Conservation (phyloP, 2,113 vertebrate genomes). For the Halcyon malimbica region DNA sequence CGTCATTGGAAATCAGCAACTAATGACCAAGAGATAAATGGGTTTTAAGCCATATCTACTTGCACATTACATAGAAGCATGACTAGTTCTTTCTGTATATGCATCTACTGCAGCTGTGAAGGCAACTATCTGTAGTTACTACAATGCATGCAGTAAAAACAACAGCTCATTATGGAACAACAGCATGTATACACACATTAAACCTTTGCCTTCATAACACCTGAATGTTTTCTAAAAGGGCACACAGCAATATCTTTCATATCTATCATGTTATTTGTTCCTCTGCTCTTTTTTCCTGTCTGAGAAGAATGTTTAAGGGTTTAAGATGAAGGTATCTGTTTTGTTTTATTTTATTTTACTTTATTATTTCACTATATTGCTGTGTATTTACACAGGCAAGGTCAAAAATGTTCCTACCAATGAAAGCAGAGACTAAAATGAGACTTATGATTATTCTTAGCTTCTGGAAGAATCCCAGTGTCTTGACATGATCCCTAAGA, state of each 20-base stretch:
- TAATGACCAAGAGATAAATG: background rate
- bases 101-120: background rate
- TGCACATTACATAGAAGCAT: background rate
- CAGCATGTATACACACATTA: background rate
- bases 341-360: background rate
- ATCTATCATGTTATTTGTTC: background rate
- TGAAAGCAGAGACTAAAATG: background rate
- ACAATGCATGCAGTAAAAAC: background rate
- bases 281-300: background rate
- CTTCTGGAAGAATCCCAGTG: background rate
- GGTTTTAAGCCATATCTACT: background rate
- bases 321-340: background rate
- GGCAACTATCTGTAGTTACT: background rate
- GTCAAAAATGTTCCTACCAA: background rate
- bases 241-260: background rate
- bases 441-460: background rate
- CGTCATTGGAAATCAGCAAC: background rate
- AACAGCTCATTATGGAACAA: background rate
- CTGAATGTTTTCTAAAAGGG: background rate
- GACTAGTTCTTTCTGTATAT: background rate
- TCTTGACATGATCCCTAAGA: background rate
- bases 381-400: background rate
- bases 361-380: background rate
- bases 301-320: background rate
- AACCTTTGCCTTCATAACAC: background rate